Conservation (phyloP, 1,140 invertebrate species). For the Chelonus insularis region DNA sequence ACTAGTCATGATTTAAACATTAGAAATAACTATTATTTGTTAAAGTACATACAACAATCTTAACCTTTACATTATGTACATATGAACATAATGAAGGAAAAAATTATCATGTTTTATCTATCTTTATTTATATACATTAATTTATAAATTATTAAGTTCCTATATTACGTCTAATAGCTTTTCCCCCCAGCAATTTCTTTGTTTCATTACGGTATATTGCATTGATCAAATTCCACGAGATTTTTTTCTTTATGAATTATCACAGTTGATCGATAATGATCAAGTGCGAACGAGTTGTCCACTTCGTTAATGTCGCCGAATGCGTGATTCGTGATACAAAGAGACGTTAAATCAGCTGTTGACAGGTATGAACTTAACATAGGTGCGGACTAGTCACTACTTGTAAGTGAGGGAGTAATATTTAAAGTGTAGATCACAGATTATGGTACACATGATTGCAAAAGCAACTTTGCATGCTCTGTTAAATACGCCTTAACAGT, state of each 20-base stretch:
- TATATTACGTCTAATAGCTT: too few species aligned
- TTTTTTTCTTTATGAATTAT: conserved; percentile 8
- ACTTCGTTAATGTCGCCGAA: conserved; percentile 28
- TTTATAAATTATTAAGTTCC: too few species aligned
- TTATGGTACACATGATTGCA: conserved; percentile 22
- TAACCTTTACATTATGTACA: too few species aligned
- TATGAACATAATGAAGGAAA: too few species aligned
- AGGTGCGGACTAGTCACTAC: conserved; percentile 20
- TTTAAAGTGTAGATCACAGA: conserved; percentile 31
- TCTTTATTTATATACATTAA: too few species aligned
- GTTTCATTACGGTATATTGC: background rate
- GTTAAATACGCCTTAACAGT: conserved; percentile 22
- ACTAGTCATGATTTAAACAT: conserved; percentile 10
- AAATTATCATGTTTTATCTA: too few species aligned
- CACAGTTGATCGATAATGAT: conserved; percentile 29
- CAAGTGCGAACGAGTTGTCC: conserved; percentile 21
- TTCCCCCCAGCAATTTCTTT: too few species aligned
- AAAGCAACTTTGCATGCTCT: conserved; percentile 28
- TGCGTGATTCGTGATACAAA: conserved; percentile 25
- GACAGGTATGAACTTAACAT: conserved; percentile 22
- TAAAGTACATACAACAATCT: background rate
- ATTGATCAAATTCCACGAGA: background rate
- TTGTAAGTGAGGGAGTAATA: conserved; percentile 27
- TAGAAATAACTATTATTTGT: background rate
- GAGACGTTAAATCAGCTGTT: conserved; percentile 34